A percentile compares a stretch with the other conserved stretches of the same genome.
Evolutionary conservation across 2,888 invertebrate species (phyloP).

Genomic region (Drosophila pseudotalamancana): DNA sequence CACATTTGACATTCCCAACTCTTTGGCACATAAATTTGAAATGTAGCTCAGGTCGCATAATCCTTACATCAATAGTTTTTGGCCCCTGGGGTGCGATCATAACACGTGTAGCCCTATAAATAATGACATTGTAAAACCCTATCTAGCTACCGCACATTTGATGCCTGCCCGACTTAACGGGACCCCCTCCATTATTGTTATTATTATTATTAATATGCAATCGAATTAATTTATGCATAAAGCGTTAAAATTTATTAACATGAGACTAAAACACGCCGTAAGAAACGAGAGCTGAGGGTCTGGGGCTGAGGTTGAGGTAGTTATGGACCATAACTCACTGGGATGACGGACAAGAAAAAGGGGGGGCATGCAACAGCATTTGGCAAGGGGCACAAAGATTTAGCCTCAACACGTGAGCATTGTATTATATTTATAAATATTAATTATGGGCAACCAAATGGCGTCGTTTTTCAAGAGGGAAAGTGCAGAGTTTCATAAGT

Average conservation of each 20-base stretch:
- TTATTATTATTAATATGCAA: conserved; percentile 65
- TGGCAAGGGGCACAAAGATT: conserved; percentile 41
- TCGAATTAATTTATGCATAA: conserved; percentile 72
- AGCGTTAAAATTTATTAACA: conserved; percentile 72
- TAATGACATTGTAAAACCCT: conserved; percentile 50
- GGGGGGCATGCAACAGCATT: conserved; percentile 14
- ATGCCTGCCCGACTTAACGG: conserved; percentile 24
- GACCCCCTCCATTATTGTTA: conserved; percentile 43
- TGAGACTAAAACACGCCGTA: conserved; percentile 16
- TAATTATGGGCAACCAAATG: conserved; percentile 65
- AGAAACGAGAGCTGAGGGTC: conserved; percentile 20
- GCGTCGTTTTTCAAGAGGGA: conserved; percentile 7
- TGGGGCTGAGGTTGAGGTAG: conserved; percentile 35
- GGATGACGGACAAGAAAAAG: conserved; percentile 1
- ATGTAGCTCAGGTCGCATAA: conserved; percentile 40
- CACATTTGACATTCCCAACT: conserved; percentile 39
- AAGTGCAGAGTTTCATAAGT: conserved; percentile 40
- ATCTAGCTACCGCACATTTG: conserved; percentile 37
- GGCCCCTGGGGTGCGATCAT: conserved; percentile 68
- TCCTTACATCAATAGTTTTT: conserved; percentile 42
- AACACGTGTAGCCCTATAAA: conserved; percentile 71
- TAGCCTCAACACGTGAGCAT: conserved; percentile 62
- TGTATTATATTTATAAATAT: conserved; percentile 69
- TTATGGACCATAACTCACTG: conserved; percentile 57
- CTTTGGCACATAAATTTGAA: conserved; percentile 45